Percentiles rank a stretch among this genome's conserved stretches.
Conservation (phyloP, 2,888 invertebrate species). For the Apantesis nais region DNA sequence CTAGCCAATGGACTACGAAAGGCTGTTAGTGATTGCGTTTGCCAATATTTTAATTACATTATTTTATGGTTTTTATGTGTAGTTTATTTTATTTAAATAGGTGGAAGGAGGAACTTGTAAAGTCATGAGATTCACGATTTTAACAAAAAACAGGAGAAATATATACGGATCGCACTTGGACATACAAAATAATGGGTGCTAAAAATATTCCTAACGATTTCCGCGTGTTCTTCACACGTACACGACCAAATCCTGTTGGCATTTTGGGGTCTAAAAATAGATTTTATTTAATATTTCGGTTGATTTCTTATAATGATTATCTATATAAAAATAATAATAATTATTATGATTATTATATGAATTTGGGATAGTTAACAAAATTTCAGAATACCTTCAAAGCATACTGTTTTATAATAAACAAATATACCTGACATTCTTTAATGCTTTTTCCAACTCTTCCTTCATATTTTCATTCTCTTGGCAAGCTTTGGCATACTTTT, state of each 20-base stretch:
- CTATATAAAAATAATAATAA: no score
- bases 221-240: conserved; percentile 55
- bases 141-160: conserved; percentile 52
- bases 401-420: neutral
- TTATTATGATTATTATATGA: no score
- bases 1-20: no score
- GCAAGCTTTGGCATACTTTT: conserved; percentile 62
- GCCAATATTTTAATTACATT: neutral
- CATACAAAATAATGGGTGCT: conserved; percentile 60
- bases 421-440: conserved; percentile 84
- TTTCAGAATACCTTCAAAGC: no score
- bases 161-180: conserved; percentile 61
- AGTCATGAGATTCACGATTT: conserved; percentile 52
- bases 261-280: conserved; percentile 64
- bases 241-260: conserved; percentile 58
- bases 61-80: no score
- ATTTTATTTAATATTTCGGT: neutral
- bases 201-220: conserved; percentile 63
- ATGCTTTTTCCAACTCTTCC: conserved; percentile 80
- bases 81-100: conserved; percentile 40
- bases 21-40: no score
- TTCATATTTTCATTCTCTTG: conserved; percentile 69
- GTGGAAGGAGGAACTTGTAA: conserved; percentile 89
- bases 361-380: no score
- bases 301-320: no score